Conservation (phyloP, 2,113 vertebrate genomes). For the Myrmecophaga tridactyla region DNA sequence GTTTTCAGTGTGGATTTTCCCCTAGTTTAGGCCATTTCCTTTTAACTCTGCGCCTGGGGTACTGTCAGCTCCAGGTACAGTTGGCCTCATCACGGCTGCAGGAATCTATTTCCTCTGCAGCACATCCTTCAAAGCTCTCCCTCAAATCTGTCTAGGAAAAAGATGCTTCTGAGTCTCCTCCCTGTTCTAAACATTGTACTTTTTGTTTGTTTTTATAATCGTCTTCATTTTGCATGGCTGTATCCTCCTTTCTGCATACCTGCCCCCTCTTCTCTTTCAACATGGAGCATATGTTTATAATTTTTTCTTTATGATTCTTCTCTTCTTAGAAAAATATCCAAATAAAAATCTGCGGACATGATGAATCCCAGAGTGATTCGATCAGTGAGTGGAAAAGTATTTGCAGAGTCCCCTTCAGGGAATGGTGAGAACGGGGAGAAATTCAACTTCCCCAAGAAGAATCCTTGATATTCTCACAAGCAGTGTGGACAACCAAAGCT, state of each 20-base stretch:
- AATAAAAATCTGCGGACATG: slow-evolving; percentile 6
- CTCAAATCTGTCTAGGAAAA: background rate
- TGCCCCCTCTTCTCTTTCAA: background rate
- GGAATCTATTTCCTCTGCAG: background rate
- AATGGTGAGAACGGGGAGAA: too few relatives aligned
- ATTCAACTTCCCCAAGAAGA: too few relatives aligned
- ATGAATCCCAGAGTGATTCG: too few relatives aligned
- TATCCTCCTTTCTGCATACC: background rate
- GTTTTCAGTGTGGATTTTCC: background rate
- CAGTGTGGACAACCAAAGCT: too few relatives aligned
- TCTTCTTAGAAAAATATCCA: background rate
- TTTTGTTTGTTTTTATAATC: background rate
- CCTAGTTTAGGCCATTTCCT: background rate
- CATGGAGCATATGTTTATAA: background rate
- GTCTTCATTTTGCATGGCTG: background rate
- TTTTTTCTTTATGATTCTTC: background rate
- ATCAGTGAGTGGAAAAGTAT: too few relatives aligned
- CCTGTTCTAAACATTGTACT: background rate
- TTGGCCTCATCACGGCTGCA: background rate
- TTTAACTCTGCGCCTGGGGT: background rate
- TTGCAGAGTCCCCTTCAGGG: too few relatives aligned
- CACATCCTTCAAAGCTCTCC: background rate
- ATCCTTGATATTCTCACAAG: too few relatives aligned
- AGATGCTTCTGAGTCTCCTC: background rate
- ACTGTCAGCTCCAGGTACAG: background rate